phyloP scores from a whole-genome alignment of 2,797 vertebrate genomes.

The Propithecus perrieri region DNA sequence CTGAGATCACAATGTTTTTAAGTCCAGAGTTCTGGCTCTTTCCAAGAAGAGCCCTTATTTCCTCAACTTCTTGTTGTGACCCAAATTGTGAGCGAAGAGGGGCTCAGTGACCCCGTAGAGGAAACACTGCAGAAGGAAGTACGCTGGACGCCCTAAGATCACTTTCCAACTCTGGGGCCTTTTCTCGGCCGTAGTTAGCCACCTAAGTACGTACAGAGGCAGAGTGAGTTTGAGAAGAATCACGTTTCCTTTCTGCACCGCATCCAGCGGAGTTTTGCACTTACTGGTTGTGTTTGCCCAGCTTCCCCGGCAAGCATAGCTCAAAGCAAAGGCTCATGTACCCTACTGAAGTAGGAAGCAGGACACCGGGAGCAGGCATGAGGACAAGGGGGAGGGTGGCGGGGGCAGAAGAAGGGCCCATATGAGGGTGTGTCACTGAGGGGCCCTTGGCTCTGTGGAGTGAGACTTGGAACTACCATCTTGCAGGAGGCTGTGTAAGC shows the following conservation, averaged over 20 bases:
- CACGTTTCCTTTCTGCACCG: not conserved
- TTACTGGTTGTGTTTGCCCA: not conserved
- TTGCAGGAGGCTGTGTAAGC: not conserved
- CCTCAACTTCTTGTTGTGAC: not conserved
- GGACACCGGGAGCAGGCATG: rapidly evolving
- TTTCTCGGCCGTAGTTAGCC: not conserved
- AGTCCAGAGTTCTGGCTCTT: not conserved
- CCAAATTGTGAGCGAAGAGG: not conserved
- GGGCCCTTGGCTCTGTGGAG: not conserved
- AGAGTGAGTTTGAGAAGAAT: not conserved
- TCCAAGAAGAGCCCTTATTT: not conserved
- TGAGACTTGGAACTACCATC: not conserved
- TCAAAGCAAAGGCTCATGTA: not conserved
- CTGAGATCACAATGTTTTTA: not conserved
- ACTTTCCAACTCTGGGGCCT: not conserved
- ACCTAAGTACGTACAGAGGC: not conserved
- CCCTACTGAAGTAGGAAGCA: not conserved
- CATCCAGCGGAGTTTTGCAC: not conserved
- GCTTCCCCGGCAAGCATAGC: not conserved
- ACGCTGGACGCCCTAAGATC: too few relatives aligned
- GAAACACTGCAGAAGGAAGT: not conserved
- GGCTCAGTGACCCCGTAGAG: not conserved
- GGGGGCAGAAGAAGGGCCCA: not conserved
- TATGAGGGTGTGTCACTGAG: not conserved
- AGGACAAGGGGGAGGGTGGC: not conserved